These are phyloP conservation scores for Propsilocerus akamusi DNA, from an alignment of 1,140 invertebrate species.

Conservation along the genomic window DNA sequence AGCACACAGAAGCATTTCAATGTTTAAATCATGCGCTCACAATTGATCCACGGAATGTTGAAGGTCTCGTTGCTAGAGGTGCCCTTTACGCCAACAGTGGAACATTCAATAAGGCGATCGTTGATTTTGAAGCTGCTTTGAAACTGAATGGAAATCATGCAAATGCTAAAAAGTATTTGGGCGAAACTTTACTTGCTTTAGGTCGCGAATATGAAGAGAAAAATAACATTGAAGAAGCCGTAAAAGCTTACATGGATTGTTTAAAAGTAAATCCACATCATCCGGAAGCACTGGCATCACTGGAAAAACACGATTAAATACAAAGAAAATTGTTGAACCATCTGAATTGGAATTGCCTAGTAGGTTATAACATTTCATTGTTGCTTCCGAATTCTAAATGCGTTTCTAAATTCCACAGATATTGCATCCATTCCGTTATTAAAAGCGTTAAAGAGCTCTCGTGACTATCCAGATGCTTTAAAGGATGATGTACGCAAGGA, in stretches of 20 bases:
- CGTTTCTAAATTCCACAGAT: constrained; percentile 38
- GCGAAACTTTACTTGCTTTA: constrained; percentile 74
- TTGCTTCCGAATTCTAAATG: constrained; percentile 27
- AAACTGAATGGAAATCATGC: constrained; percentile 73
- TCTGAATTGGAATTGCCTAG: constrained; percentile 34
- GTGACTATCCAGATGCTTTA: neutral
- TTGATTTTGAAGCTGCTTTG: constrained; percentile 83
- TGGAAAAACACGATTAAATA: constrained; percentile 49
- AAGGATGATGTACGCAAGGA: constrained; percentile 26
- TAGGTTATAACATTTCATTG: neutral
- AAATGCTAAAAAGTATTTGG: constrained; percentile 90
- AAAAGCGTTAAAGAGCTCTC: neutral
- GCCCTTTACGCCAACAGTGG: constrained; percentile 88
- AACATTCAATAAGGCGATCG: constrained; percentile 80
- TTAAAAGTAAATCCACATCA: constrained; percentile 61
- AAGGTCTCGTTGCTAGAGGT: constrained; percentile 82
- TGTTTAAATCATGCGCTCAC: constrained; percentile 83
- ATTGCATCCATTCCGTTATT: constrained; percentile 12
- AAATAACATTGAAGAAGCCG: constrained; percentile 66
- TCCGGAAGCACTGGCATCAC: constrained; percentile 63
- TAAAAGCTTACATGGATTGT: constrained; percentile 67
- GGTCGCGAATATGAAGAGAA: constrained; percentile 69
- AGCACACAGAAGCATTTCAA: constrained; percentile 84
- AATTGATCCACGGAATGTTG: constrained; percentile 84
- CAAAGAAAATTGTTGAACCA: constrained; percentile 36